Percentiles rank a stretch among this genome's conserved stretches.
Evolutionary conservation across 2,113 vertebrate genomes (phyloP).

Genomic region (Dromiciops gliroides): DNA sequence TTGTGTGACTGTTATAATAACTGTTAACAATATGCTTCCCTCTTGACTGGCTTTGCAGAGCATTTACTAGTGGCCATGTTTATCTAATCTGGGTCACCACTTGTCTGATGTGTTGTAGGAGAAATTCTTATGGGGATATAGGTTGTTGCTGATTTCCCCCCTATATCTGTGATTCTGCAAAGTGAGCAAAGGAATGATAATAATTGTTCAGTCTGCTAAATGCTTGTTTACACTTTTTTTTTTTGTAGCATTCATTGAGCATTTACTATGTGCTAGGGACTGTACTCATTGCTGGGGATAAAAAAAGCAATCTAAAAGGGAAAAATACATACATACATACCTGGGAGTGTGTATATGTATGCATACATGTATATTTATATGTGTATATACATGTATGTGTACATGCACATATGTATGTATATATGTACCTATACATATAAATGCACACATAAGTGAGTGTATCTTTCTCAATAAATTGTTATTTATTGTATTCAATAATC

Average conservation of each 20-base stretch:
- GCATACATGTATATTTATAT: not conserved
- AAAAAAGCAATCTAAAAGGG: not conserved
- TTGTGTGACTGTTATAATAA: not conserved
- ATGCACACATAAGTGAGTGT: no score
- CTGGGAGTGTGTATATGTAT: not conserved
- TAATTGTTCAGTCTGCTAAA: not conserved
- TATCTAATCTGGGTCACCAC: not conserved
- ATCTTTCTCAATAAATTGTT: no score
- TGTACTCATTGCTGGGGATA: not conserved
- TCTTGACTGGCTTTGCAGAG: not conserved
- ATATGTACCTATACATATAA: no score
- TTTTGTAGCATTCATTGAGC: not conserved
- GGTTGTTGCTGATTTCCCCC: not conserved
- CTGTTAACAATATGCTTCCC: not conserved
- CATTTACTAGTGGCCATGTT: not conserved
- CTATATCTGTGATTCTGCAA: not conserved
- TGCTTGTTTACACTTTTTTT: no score
- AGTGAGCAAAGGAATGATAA: not conserved
- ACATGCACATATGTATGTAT: no score
- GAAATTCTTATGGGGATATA: not conserved
- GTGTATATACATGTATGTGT: no score
- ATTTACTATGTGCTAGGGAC: not conserved
- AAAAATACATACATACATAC: not conserved
- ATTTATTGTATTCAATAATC: not conserved
- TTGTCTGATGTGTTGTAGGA: not conserved